Conservation (phyloP, 1,140 invertebrate species). For the Brachionus asplanchnoidis region DNA sequence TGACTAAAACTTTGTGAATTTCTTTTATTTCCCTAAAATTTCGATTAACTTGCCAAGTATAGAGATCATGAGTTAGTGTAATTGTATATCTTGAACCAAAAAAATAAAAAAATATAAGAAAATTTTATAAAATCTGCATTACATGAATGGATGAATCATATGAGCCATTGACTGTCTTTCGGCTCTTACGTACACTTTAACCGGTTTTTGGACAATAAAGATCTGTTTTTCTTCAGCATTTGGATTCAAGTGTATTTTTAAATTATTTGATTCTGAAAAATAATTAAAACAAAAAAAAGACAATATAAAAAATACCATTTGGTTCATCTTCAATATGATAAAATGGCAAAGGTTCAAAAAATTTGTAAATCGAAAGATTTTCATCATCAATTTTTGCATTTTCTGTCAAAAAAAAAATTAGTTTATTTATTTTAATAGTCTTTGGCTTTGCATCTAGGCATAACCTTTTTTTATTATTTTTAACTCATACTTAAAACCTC, state of each 20-base stretch:
- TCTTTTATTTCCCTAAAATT: conserved; percentile 7
- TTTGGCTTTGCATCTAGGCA: not conserved
- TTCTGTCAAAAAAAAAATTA: not conserved
- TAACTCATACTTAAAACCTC: not conserved
- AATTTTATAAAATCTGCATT: not conserved
- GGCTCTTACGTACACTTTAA: conserved; percentile 26
- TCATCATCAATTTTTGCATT: not conserved
- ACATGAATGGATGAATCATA: conserved; percentile 35
- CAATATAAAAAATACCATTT: not conserved
- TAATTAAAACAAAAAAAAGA: not conserved
- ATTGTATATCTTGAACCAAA: conserved; percentile 11
- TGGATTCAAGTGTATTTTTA: conserved; percentile 30
- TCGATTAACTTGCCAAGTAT: conserved; percentile 27
- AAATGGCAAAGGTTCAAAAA: conserved; percentile 28
- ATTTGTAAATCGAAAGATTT: not conserved
- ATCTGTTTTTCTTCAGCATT: not conserved
- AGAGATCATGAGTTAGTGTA: not conserved
- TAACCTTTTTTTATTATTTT: not conserved
- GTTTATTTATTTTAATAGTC: not conserved
- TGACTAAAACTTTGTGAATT: not conserved
- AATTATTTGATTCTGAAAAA: not conserved
- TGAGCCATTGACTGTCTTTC: conserved; percentile 18
- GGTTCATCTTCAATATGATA: not conserved
- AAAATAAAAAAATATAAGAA: not conserved
- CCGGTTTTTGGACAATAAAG: not conserved